Conservation (phyloP, 2,888 invertebrate species). For the Meta bourneti region DNA sequence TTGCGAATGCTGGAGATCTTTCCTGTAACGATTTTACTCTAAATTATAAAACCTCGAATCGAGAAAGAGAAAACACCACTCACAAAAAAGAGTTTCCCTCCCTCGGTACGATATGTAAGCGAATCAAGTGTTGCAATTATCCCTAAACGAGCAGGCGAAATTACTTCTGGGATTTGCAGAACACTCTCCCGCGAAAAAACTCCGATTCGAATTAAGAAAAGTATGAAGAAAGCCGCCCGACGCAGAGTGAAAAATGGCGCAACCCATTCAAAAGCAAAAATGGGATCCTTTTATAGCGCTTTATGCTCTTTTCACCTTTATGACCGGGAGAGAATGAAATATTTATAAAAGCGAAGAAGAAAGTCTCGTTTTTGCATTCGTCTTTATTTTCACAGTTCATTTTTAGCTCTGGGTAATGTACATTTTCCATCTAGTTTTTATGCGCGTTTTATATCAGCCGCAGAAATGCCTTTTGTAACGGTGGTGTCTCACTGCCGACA, state of each 20-base stretch:
- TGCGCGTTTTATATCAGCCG: not conserved
- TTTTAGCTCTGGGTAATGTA: not conserved
- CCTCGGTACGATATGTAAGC: slow-evolving; percentile 28
- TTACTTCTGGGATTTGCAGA: slow-evolving; percentile 56
- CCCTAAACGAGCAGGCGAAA: slow-evolving; percentile 53
- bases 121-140: slow-evolving; percentile 62
- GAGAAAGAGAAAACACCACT: not conserved
- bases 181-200: slow-evolving; percentile 32
- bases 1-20: not conserved
- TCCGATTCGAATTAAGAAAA: slow-evolving; percentile 73
- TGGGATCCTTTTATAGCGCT: slow-evolving; percentile 63
- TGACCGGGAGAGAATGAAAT: slow-evolving; percentile 20
- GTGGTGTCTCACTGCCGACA: not conserved
- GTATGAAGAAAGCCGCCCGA: slow-evolving; percentile 12
- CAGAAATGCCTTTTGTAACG: not conserved
- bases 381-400: slow-evolving; percentile 51
- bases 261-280: slow-evolving; percentile 63
- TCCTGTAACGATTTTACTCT: not conserved
- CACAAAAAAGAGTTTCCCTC: not conserved
- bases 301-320: slow-evolving; percentile 66
- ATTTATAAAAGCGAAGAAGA: slow-evolving; percentile 11
- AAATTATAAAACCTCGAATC: not conserved
- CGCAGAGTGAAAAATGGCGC: slow-evolving; percentile 67
- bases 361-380: slow-evolving; percentile 46
- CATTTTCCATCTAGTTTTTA: not conserved